Evolutionary conservation across 37 sponge, comb jelly and placozoan species (phyloP), one percentile per base, ranked within the genome.

Genomic region (Agelas oroides): DNA sequence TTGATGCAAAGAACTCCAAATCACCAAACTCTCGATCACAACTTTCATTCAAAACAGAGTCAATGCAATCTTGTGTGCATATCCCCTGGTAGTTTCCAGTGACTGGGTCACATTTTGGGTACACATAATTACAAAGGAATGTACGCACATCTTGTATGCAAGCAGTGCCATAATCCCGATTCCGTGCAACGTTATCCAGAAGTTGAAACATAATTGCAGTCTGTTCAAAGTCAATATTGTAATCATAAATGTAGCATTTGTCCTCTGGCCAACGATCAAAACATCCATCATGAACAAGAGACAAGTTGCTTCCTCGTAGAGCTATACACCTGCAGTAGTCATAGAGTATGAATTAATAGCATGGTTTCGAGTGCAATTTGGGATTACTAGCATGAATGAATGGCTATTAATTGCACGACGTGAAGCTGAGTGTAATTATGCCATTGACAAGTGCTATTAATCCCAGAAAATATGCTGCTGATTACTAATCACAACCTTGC

Each of bases 61-160:
- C 28, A 30, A 35, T 33, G 40, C 85, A 85, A 23, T 59, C 66
- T 3, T 31, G 58, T 12, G 53, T 21, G 38, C 85, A 85, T 6
- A 85, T 76, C 18, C 77, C 77, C 57, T 36, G 56, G 23, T 76
- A 68, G 37, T 24, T 16, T 23, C 66, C 56, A 15, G 35, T 76
- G 5, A 15, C 0, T 1, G 27, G 54, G 60, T 76, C 46, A 46
- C 85, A 85, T 0, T 68, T 70, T 23, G 65, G 60, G 71, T 76
- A 85, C 40, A 65, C 58, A 33, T 85, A 85, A 68, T 76, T 76
- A 56, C 85, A 85, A 19, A 67, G 30, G 53, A 63, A 85, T n/a
- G 69, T 35, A 11, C 67, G 76, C 0, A 85, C 18, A 23, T 66
- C 68, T 0, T 85, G 53, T 21, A 34, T 17, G 24, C 82, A 82